Evolutionary conservation across 2,797 vertebrate genomes (phyloP), one percentile per base, ranked within the genome.

Genomic region (Ispidina lecontei): DNA sequence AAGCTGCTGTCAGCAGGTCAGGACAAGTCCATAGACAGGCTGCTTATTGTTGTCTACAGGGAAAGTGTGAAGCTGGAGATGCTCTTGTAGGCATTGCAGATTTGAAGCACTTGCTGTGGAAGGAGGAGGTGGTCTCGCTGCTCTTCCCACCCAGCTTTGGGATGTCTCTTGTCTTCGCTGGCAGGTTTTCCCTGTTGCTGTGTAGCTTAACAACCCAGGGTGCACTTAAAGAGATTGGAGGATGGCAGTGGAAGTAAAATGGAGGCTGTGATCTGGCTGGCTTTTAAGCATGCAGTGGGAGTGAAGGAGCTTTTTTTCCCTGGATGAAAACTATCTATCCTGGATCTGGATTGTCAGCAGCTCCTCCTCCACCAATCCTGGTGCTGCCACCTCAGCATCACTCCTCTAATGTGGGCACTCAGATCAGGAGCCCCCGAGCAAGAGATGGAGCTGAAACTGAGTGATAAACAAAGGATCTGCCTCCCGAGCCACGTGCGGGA

Each of bases 41-140:
- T 74, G 16, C 6, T 0, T 9, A 10, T 8, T 25, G 55, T 10
- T 43, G 41, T 14, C 58, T 28, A 0, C 37, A 13, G 1, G 4
- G 52, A 39, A 22, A 16, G 56, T 6, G 7, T 21, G 68, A 20
- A 4, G 35, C 51, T 72, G 51, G 46, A 43, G 46, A 3, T 6
- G 6, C 12, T 14, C 14, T 12, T 12, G 51, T 3, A 8, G 72
- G 33, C 17, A 3, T n/a, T 14, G 18, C 16, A 8, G 69, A 4
- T 23, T 68, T 19, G 0, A 2, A 39, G 44, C 15, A n/a, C 52
- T 35, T 15, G 49, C 26, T 41, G 59, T 18, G 46, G 84, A 17
- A 67, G 63, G 9, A 58, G 68, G 64, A 59, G 63, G 55, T 31
- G 72, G 14, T 18, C 37, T 74, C 1, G 0, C 26, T 35, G 58